Evolutionary conservation across 2,113 vertebrate species (phyloP).

Genomic region (Sorex araneus): DNA sequence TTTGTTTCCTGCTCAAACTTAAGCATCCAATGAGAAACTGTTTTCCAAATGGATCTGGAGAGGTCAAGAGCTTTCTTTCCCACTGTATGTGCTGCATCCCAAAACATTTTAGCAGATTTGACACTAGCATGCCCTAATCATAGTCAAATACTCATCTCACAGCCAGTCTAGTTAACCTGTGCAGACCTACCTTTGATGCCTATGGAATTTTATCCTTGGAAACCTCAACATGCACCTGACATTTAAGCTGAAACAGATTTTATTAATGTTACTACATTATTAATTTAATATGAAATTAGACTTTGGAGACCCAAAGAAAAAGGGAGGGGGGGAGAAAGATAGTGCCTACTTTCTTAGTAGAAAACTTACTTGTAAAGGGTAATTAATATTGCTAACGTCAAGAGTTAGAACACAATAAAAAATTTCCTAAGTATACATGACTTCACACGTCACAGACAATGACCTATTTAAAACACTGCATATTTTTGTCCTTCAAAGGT

Average conservation of each 20-base stretch:
- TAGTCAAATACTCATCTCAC: background rate
- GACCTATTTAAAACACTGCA: background rate
- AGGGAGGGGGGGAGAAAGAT: too few relatives aligned
- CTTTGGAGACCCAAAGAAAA: background rate
- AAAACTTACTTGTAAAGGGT: background rate
- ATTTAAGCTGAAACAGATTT: background rate
- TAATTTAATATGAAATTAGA: too few relatives aligned
- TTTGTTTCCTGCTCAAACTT: background rate
- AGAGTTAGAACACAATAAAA: constrained; percentile 42
- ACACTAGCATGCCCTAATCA: background rate
- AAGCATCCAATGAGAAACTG: background rate
- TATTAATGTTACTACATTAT: background rate
- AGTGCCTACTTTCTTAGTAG: too few relatives aligned
- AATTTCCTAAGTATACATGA: constrained; percentile 7
- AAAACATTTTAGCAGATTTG: background rate
- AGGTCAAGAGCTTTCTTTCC: background rate
- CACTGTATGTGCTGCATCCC: background rate
- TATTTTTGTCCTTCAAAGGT: background rate
- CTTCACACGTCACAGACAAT: constrained; percentile 21
- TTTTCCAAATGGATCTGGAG: background rate
- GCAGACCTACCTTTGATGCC: background rate
- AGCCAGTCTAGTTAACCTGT: background rate
- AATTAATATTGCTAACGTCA: constrained; percentile 47
- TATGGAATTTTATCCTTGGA: background rate
- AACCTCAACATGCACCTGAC: background rate